Evolutionary conservation across 2,888 invertebrate species (phyloP).

Genomic region (Acanthacorydalis orientalis): DNA sequence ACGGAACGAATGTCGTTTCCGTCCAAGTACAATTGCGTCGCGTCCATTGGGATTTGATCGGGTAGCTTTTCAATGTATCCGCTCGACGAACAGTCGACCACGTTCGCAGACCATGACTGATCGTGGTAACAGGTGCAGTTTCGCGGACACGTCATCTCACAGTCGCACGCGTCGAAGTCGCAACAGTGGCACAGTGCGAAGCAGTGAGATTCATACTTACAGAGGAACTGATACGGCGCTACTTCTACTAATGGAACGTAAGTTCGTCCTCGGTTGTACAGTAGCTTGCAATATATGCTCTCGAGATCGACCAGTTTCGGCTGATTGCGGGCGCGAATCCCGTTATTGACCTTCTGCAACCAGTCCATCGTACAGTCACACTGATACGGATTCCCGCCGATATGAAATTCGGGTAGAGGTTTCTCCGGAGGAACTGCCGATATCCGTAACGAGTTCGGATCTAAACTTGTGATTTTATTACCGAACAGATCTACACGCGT

Average conservation of each 20-base stretch:
- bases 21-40: conserved; percentile 73
- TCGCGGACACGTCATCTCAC: conserved; percentile 78
- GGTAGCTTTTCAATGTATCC: conserved; percentile 54
- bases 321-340: conserved; percentile 58
- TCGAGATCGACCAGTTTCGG: conserved; percentile 70
- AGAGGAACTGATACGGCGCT: conserved; percentile 66
- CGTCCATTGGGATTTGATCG: conserved; percentile 77
- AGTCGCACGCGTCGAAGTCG: conserved; percentile 83
- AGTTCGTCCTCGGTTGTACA: conserved; percentile 57
- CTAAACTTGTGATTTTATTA: conserved; percentile 59
- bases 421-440: conserved; percentile 56
- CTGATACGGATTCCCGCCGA: conserved; percentile 71
- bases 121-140: conserved; percentile 83
- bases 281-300: conserved; percentile 63
- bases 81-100: conserved; percentile 63
- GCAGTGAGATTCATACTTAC: conserved; percentile 71
- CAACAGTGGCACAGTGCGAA: conserved; percentile 79
- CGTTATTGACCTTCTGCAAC: conserved; percentile 65
- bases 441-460: conserved; percentile 58
- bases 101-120: conserved; percentile 71
- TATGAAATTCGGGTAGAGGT: conserved; percentile 63
- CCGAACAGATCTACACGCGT: conserved; percentile 67
- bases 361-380: conserved; percentile 88
- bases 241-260: conserved; percentile 63
- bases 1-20: conserved; percentile 64